Base-by-base conservation (phyloP, 1,140 invertebrate genomes). In the Zaprionus taronus region DNA sequence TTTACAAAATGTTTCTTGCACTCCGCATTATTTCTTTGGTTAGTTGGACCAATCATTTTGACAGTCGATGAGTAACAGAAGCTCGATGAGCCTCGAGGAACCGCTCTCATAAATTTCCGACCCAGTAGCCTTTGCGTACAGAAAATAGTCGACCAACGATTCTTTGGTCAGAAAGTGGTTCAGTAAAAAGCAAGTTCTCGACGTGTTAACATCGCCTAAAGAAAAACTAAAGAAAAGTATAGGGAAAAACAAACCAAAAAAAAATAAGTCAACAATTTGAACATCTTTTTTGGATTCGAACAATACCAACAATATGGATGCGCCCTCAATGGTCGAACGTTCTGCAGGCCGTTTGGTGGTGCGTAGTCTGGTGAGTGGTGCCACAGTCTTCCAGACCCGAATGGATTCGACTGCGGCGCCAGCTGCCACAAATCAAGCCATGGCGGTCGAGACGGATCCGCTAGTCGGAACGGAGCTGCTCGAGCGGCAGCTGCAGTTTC, bases 301-400 rank as follows among this genome's bases (percentile, higher is more conserved):
- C 38, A 20, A 36, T 93, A 94, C 93, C 93, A 31, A 20, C 17
- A n/a, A 3, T 49, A 94, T 95, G 94, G 94, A 94, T 71, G 91
- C 94, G 24, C 94, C 94, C 51, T 95, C 95, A 36, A 95, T 95
- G 95, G 94, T 95, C 62, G 94, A 94, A 80, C 93, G 94, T 78
- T 93, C 93, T 15, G 94, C 94, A 47, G 93, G 94, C 70, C 93
- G 91, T 53, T 82, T 95, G 31, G 93, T 95, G 58, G 94, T 95
- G 60, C 93, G 94, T 68, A 95, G 94, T 83, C 93, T 95, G 47
- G 94, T 95, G 1, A 95, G 94, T 76, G 94, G 94, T 20, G 56
- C 41, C 17, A 73, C 78, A 12, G 67, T 82, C 36, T 77, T 69
- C 58, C 68, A 77, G 24, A 72, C 77, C 0, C 36, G 64, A 14